Base-by-base conservation (phyloP, 2,888 invertebrate species). In the Trissoscelio sp. region DNA sequence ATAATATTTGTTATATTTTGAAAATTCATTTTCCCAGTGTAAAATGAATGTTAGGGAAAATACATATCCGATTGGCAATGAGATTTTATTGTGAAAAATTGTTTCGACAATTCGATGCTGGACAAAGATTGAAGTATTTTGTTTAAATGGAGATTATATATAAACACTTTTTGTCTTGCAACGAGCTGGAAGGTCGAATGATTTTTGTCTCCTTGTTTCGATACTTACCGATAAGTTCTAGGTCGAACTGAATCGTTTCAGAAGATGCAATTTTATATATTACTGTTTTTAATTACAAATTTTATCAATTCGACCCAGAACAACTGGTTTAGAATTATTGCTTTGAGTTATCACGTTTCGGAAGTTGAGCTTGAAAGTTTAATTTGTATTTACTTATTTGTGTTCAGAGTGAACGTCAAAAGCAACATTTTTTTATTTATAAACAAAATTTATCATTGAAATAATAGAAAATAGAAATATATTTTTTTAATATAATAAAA, bases 401-500 rank as follows among this genome's bases (percentile, higher is more conserved):
- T 34, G 7, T 34, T 34, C n/a, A n/a, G n/a, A n/a, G n/a, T n/a
- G n/a, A n/a, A n/a, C n/a, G n/a, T n/a, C n/a, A n/a, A n/a, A n/a
- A n/a, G 11, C 11, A 34, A 34, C 2, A 9, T 3, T 34, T 34
- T 34, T 5, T 24, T 4, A 4, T 24, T 24, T 24, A 4, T 24
- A 24, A 24, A 24, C 24, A 24, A 24, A 48, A 18, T 22, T 9
- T 22, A 48, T 37, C 2, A 18, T 18, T 48, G 7, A 55, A 55
- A 16, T 11, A 18, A 14, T 0, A 14, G 16, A 11, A 31, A 37
- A 42, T 42, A 12, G 6, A 48, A 34, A 31, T 66, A 14, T 64
- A 51, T 64, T 37, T 66, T 53, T 66, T n/a, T 37, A 53, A 48
- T 64, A 5, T 7, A 14, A 39, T 42, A n/a, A 58, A 58, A 11